Base-by-base conservation (phyloP, 2,888 invertebrate genomes). In the Metellina segmentata region DNA sequence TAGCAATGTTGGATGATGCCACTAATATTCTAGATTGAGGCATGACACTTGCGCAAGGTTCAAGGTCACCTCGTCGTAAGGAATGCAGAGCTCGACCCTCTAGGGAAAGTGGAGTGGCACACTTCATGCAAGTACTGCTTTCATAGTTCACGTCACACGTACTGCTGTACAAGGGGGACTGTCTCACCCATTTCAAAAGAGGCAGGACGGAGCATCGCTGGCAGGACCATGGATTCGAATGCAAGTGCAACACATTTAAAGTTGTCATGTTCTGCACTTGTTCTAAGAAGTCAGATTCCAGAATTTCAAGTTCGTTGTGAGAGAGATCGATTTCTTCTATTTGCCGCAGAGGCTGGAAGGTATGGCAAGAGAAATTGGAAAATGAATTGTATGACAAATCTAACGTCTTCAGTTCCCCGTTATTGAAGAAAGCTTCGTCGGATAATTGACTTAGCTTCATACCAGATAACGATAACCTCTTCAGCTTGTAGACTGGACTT, bases 301-400 rank as follows among this genome's bases (percentile, higher is more conserved):
- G 95, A 75, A 96, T 96, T 93, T 96, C 96, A 93, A 97, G 95
- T 94, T 96, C 96, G 95, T 98, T 98, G 93, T 96, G 95, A n/a
- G 97, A 97, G 94, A 97, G 95, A 95, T 97, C 97, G 93, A 97
- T 95, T 94, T 96, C 96, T 94, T 96, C 95, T 81, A 97, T 94
- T 96, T 94, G 89, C 13, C 95, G 95, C 0, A 96, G 96, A 89
- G 96, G 96, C 2, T 95, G 95, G 0, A 97, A 94, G 79, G 96
- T 95, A 94, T 96, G 96, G 61, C 95, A 95, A 11, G 96, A 96
- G 93, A 97, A 95, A 81, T 95, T 95, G 0, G 95, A 95, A 89
- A 97, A 95, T 94, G 96, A 96, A 95, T 97, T 97, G 94, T 96
- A 96, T 61, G 97, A 97, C 94, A 97, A 95, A 95, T 97, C 97